A percentile compares a stretch with the other conserved stretches of the same genome.
phyloP scores from a whole-genome alignment of 2,888 invertebrate genomes.

The Pemphredon lugubris region DNA sequence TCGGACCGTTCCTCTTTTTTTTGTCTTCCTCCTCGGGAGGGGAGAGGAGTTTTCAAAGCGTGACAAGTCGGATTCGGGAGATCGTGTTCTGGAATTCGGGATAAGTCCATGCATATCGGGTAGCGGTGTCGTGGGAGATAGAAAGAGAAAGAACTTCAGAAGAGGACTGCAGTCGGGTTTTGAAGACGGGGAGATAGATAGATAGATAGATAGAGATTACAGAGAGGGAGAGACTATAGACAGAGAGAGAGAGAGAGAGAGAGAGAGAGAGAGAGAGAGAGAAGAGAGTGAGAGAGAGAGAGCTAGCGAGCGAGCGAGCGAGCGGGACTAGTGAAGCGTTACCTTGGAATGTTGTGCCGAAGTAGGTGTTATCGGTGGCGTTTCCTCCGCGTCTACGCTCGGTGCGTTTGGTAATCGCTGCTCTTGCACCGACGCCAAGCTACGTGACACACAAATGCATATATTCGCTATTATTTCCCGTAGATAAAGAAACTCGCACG shows the following conservation, averaged over 20 bases:
- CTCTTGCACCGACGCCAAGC: constrained; percentile 98
- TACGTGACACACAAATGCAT: constrained; percentile 79
- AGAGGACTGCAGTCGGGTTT: not conserved
- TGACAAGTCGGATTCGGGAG: constrained; percentile 32
- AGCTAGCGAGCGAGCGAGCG: constrained; percentile 65
- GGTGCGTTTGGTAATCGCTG: constrained; percentile 89
- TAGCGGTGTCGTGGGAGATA: not conserved
- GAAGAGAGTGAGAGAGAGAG: constrained; percentile 35
- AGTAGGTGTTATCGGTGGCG: constrained; percentile 84
- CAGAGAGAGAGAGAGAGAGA: constrained; percentile 2
- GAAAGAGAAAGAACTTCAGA: not conserved
- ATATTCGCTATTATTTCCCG: too few species aligned
- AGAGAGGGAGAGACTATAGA: constrained; percentile 7
- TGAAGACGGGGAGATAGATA: constrained; percentile 8
- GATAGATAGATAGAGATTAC: constrained; percentile 11
- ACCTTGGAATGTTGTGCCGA: constrained; percentile 89
- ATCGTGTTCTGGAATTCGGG: constrained; percentile 6
- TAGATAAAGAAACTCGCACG: too few species aligned
- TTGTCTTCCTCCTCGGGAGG: constrained; percentile 41
- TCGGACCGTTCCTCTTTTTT: constrained; percentile 33
- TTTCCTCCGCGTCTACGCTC: constrained; percentile 84
- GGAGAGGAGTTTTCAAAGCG: constrained; percentile 42
- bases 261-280: constrained; percentile 44
- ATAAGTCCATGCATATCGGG: constrained; percentile 41
- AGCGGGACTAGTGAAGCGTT: constrained; percentile 78